Conservation (phyloP, 1,140 invertebrate genomes). For the Lysiphlebus fabarum region DNA sequence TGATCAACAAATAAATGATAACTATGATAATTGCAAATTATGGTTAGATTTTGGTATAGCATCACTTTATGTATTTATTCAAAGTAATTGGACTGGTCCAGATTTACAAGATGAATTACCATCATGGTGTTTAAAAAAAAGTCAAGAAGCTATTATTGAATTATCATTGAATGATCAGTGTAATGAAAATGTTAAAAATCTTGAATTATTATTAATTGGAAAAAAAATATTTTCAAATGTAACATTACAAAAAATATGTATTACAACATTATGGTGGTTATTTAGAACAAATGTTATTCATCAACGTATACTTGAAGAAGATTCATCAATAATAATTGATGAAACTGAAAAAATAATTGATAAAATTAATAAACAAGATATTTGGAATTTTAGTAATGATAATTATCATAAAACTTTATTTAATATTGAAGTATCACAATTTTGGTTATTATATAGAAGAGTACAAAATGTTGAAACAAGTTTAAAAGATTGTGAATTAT, state of each 20-base stretch:
- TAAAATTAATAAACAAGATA: slow-evolving; percentile 40
- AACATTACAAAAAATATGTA: slow-evolving; percentile 47
- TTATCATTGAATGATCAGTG: slow-evolving; percentile 41
- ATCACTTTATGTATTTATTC: slow-evolving; percentile 70
- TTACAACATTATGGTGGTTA: slow-evolving; percentile 69
- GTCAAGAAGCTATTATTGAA: slow-evolving; percentile 56
- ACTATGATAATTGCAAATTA: slow-evolving; percentile 17
- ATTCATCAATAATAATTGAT: slow-evolving; percentile 52
- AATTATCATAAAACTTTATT: slow-evolving; percentile 62
- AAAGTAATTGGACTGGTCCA: slow-evolving; percentile 81
- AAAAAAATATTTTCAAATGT: slow-evolving; percentile 60
- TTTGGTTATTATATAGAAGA: slow-evolving; percentile 73
- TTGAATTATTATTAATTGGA: slow-evolving; percentile 66
- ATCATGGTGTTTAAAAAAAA: slow-evolving; percentile 55
- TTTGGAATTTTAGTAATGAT: slow-evolving; percentile 44
- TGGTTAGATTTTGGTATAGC: slow-evolving; percentile 57
- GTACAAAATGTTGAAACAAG: slow-evolving; percentile 66
- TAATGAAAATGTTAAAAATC: slow-evolving; percentile 62
- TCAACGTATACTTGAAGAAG: slow-evolving; percentile 72
- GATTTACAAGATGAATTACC: slow-evolving; percentile 48
- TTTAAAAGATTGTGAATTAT: slow-evolving; percentile 61
- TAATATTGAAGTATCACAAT: slow-evolving; percentile 71
- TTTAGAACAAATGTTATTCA: slow-evolving; percentile 69
- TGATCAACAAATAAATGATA: slow-evolving; percentile 5
- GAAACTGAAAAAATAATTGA: slow-evolving; percentile 61